Evolutionary conservation across 2,113 vertebrate species (phyloP), one percentile per base, ranked within the genome.

Genomic region (Ploceus nigricollis): DNA sequence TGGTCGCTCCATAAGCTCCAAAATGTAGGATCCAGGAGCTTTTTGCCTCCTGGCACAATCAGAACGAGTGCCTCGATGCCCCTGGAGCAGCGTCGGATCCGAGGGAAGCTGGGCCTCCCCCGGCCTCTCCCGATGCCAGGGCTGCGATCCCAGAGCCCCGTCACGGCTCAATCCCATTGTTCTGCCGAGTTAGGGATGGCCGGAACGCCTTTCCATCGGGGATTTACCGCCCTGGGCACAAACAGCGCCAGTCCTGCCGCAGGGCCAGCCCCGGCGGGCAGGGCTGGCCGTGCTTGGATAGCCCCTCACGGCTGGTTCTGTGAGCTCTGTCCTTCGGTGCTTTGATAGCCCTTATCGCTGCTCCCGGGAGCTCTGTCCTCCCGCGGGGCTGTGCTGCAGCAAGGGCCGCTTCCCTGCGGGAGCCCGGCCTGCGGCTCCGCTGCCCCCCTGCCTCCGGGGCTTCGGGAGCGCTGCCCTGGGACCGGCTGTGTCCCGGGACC

Each of bases 131-230:
- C 17, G 12, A 4, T 21, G 5, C 57, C 53, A 35, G 63, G 33
- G 63, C 72, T 60, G 5, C 0, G 11, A 7, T 50, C 16, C 68
- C 53, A 44, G 69, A 6, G 53, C 69, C 30, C 35, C 0, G 40
- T 54, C 79, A 61, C 30, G 25, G 70, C 87, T 76, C 87, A 10
- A 86, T 95, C 66, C 72, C 88, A 44, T 87, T 93, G 94, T 91
- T 90, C 33, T 96, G 82, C 91, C 44, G 56, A 23, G 82, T 92
- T 92, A 61, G n/a, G n/a, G n/a, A n/a, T 51, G 35, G 5, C 91
- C 47, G 68, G 91, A 79, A 68, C 54, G 42, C 10, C 48, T 19
- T 72, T 33, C 68, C 68, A 23, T 9, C 18, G 6, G 14, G 2
- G 35, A 9, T 48, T 27, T 11, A 28, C 21, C 22, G 14, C 47